These are phyloP conservation scores for Gymnosoma rotundatum DNA, from an alignment of 2,888 invertebrate species.

Conservation along the genomic window DNA sequence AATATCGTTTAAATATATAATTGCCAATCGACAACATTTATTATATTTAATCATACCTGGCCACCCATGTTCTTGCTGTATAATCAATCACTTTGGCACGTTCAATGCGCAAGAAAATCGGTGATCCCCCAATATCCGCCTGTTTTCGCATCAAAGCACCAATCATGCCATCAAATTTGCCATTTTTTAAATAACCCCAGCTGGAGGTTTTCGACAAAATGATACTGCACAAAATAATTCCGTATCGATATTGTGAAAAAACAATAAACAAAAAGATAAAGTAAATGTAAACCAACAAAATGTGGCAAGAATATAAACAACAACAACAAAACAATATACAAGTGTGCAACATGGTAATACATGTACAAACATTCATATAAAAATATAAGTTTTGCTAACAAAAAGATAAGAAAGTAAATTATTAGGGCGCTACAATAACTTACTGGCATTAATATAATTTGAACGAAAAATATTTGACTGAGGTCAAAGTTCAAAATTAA, in stretches of 20 bases:
- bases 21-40: neutral
- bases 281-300: neutral
- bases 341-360: slow-evolving; percentile 14
- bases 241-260: slow-evolving; percentile 31
- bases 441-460: no score
- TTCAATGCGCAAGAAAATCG: slow-evolving; percentile 86
- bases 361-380: neutral
- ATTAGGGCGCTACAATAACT: no score
- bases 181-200: slow-evolving; percentile 85
- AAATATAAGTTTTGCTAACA: neutral
- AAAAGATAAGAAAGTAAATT: neutral
- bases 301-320: slow-evolving; percentile 21
- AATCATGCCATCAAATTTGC: slow-evolving; percentile 86
- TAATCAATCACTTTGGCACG: slow-evolving; percentile 84
- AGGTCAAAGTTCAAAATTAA: no score
- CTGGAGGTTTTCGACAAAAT: slow-evolving; percentile 82
- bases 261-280: no score
- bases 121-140: slow-evolving; percentile 87
- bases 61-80: slow-evolving; percentile 85
- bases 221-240: slow-evolving; percentile 72
- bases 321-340: slow-evolving; percentile 44
- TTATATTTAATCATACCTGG: slow-evolving; percentile 82
- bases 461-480: no score
- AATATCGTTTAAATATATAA: neutral
- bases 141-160: slow-evolving; percentile 84